Evolutionary conservation across 2,888 invertebrate genomes (phyloP).

Genomic region (Escarpia spicata): DNA sequence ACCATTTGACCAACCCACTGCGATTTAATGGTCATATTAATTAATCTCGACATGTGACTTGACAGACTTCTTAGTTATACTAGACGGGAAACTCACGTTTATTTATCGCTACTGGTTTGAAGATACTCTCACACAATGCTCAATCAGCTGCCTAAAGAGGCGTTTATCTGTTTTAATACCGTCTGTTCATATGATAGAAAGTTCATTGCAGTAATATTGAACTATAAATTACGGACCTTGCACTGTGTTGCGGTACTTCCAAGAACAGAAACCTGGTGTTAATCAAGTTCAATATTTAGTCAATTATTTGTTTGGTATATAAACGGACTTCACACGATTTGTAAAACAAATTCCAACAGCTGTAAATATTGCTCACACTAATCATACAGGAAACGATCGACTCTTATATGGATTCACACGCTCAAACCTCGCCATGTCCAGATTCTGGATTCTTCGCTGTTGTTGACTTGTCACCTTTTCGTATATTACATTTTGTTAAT

Average conservation of each 20-base stretch:
- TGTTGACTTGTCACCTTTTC: too few relatives aligned
- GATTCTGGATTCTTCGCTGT: too few relatives aligned
- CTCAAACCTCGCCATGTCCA: too few relatives aligned
- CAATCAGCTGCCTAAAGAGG: background rate
- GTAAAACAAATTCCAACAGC: background rate
- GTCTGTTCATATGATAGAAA: background rate
- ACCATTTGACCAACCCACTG: conserved; percentile 7
- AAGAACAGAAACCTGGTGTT: background rate
- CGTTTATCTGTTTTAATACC: background rate
- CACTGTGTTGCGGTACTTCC: background rate
- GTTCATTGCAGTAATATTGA: background rate
- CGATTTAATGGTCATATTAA: conserved; percentile 5
- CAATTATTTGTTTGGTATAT: background rate
- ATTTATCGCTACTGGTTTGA: background rate
- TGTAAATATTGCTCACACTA: background rate
- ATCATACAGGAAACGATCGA: background rate
- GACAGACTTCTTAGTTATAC: background rate
- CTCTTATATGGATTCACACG: background rate
- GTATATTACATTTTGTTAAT: too few relatives aligned
- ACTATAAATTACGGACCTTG: background rate
- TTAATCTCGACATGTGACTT: background rate
- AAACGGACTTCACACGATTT: background rate
- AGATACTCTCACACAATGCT: background rate
- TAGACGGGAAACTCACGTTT: background rate
- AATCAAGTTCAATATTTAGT: background rate